A percentile compares a stretch with the other conserved stretches of the same genome.
phyloP scores from a whole-genome alignment of 1,140 invertebrate species.

The Philotrypesis tridentata region DNA sequence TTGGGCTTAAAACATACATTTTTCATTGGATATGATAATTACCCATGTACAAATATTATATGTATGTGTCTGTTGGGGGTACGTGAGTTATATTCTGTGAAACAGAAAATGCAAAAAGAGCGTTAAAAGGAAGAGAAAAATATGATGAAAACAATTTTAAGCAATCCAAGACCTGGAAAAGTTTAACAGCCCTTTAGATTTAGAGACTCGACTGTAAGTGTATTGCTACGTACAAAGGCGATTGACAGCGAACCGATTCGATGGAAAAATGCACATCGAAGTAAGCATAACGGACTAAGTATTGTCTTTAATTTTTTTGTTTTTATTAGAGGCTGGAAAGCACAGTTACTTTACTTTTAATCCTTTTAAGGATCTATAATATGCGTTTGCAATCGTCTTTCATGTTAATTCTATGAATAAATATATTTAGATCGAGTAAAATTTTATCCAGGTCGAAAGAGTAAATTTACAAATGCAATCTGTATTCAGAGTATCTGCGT shows the following conservation, averaged over 20 bases:
- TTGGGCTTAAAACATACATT: constrained; percentile 63
- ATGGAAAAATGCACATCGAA: constrained; percentile 40
- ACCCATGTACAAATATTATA: constrained; percentile 68
- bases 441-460: constrained; percentile 45
- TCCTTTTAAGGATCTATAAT: constrained; percentile 34
- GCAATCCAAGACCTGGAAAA: constrained; percentile 47
- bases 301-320: constrained; percentile 36
- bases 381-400: constrained; percentile 48
- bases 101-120: constrained; percentile 56
- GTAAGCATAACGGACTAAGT: constrained; percentile 46
- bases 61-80: constrained; percentile 65
- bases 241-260: constrained; percentile 45
- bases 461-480: constrained; percentile 49
- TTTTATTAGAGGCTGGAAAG: constrained; percentile 15
- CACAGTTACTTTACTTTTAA: constrained; percentile 35
- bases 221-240: constrained; percentile 49
- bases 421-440: constrained; percentile 47
- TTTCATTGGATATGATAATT: constrained; percentile 66
- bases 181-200: constrained; percentile 48
- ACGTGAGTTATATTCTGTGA: constrained; percentile 62
- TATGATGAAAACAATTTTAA: constrained; percentile 46
- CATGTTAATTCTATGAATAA: constrained; percentile 46
- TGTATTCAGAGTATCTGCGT: constrained; percentile 49
- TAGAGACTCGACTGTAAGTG: constrained; percentile 46
- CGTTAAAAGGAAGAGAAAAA: constrained; percentile 47